Evolutionary conservation across 2,797 vertebrate species (phyloP), one percentile per base, ranked within the genome.

Genomic region (Emydoidea blandingii): DNA sequence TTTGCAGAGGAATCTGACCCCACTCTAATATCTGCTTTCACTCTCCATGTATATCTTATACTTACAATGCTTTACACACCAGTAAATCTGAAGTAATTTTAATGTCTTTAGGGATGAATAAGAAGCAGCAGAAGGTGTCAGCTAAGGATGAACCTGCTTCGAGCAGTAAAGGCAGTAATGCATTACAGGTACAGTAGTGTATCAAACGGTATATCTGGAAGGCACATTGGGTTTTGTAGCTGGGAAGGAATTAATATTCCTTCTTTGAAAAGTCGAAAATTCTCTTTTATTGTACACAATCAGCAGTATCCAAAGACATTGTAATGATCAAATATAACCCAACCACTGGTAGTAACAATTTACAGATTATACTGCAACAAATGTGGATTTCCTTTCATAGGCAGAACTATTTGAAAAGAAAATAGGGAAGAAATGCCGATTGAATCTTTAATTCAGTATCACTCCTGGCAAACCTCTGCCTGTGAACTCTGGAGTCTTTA

Each of bases 61-160:
- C 41, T 94, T 95, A 86, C 56, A 79, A 37, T 44, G 27, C 5
- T 68, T 65, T 86, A n/a, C 34, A 8, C 47, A 54, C 31, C 37
- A 92, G 31, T 18, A 21, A 95, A 52, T 79, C 88, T 97, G 85
- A 97, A 27, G 52, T 94, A 8, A 86, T 86, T 84, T 95, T 96
- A 62, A 81, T 98, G 82, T 97, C 95, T 93, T 94, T 97, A 99
- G 99, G 99, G 99, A 99, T 99, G 98, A 99, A 99, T 97, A 99
- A 99, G 98, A 99, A 99, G 95, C 98, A 98, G 97, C 99, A 99
- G 98, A 99, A 99, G 97, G 98, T 99, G 96, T 98, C 98, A 95
- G 98, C 99, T 96, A 99, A 99, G 98, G 99, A 99, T 88, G 99
- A 99, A 94, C 98, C 98, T 80, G 97, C 98, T 92, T 99, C 99